Evolutionary conservation across 2,797 vertebrate genomes (phyloP).

Genomic region (Pipistrellus pygmaeus): DNA sequence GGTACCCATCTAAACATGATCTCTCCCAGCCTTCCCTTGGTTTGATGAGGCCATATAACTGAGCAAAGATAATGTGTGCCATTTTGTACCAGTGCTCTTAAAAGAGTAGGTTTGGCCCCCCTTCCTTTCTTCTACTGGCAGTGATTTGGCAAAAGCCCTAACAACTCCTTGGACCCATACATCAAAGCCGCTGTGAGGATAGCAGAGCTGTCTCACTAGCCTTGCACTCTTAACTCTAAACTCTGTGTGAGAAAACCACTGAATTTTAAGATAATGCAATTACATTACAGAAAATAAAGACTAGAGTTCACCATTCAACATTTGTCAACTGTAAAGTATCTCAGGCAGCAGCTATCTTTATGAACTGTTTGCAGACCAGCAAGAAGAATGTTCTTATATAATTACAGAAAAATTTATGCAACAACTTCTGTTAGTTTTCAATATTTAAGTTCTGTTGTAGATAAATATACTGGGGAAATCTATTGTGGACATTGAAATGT

Average conservation of each 20-base stretch:
- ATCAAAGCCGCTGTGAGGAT: not conserved
- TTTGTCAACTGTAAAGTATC: slow-evolving; percentile 11
- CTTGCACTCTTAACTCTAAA: not conserved
- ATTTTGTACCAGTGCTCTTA: not conserved
- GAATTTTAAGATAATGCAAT: slow-evolving; percentile 34
- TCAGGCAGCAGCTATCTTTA: slow-evolving; percentile 60
- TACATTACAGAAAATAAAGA: slow-evolving; percentile 31
- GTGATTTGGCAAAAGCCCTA: not conserved
- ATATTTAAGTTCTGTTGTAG: slow-evolving; percentile 77
- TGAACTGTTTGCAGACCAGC: slow-evolving; percentile 56
- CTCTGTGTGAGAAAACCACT: not conserved
- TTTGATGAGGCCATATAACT: not conserved
- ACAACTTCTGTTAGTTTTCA: slow-evolving; percentile 71
- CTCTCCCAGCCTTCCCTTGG: not conserved
- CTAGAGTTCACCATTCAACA: slow-evolving; percentile 38
- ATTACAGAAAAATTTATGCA: slow-evolving; percentile 77
- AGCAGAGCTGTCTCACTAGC: not conserved
- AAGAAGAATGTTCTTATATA: slow-evolving; percentile 64
- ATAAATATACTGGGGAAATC: slow-evolving; percentile 71
- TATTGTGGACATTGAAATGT: slow-evolving; percentile 68
- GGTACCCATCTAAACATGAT: not conserved
- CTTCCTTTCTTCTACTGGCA: not conserved
- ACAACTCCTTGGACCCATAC: not conserved
- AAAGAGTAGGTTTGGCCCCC: not conserved
- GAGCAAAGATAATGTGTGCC: not conserved